Percentiles rank a stretch among this genome's conserved stretches.
These are phyloP conservation scores for Phymastichus coffea DNA, from an alignment of 1,140 invertebrate genomes.

Conservation along the genomic window DNA sequence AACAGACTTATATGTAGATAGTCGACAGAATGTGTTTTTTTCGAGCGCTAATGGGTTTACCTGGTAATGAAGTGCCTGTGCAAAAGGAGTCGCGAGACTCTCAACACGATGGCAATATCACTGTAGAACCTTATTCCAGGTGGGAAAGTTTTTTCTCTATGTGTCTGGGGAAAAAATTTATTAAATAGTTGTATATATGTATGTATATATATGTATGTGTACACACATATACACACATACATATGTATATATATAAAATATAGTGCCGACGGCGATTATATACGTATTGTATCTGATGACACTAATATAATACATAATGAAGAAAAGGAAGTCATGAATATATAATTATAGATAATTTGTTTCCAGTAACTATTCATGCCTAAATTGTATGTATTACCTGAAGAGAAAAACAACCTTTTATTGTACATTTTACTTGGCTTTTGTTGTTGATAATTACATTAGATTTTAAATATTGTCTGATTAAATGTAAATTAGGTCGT, in stretches of 20 bases:
- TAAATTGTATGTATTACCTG: not conserved
- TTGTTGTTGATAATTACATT: no score
- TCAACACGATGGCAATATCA: conserved; percentile 41
- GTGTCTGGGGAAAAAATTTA: conserved; percentile 17
- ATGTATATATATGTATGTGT: no score
- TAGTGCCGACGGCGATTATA: no score
- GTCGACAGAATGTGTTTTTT: not conserved
- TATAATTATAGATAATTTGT: conserved; percentile 11
- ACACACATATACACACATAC: no score
- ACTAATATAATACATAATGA: no score
- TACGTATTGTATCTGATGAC: no score
- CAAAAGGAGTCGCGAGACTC: conserved; percentile 33
- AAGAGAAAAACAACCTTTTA: not conserved
- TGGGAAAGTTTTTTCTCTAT: conserved; percentile 10
- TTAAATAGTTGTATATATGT: conserved; percentile 13
- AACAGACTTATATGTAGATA: conserved; percentile 3
- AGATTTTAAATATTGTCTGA: no score
- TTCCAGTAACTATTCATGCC: not conserved
- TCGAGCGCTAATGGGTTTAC: conserved; percentile 27
- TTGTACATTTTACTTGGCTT: not conserved
- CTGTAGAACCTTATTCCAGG: conserved; percentile 33
- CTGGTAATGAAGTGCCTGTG: conserved; percentile 49
- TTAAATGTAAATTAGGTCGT: no score
- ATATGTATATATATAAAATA: no score
- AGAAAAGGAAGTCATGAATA: not conserved